Evolutionary conservation across 2,888 invertebrate genomes (phyloP).

Genomic region (Notodonta ziczac): DNA sequence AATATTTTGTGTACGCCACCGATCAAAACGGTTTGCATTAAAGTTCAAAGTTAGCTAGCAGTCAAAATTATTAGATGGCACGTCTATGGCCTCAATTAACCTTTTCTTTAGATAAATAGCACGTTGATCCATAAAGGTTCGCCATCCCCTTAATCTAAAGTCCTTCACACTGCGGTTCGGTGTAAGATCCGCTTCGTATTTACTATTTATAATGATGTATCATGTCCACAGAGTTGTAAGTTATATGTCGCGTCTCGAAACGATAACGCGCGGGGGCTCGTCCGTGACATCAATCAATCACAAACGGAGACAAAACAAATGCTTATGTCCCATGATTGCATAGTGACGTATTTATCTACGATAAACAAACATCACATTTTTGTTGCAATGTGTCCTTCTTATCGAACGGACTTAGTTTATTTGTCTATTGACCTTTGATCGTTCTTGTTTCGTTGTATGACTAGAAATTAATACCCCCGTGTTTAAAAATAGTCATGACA

Average conservation of each 20-base stretch:
- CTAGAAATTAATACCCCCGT: background rate
- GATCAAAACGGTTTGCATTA: too few relatives aligned
- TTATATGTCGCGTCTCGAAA: slow-evolving; percentile 27
- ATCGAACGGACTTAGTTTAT: slow-evolving; percentile 42
- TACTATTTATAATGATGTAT: slow-evolving; percentile 28
- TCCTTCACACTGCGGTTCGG: slow-evolving; percentile 26
- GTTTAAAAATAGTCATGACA: background rate
- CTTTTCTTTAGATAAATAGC: too few relatives aligned
- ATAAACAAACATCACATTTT: slow-evolving; percentile 34
- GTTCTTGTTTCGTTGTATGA: background rate
- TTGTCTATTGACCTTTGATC: slow-evolving; percentile 50
- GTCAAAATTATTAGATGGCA: too few relatives aligned
- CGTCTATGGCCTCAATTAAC: too few relatives aligned
- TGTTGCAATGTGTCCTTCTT: slow-evolving; percentile 40
- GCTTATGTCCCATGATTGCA: slow-evolving; percentile 66
- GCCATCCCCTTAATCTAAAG: slow-evolving; percentile 24
- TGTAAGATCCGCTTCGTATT: slow-evolving; percentile 58
- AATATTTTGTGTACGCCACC: too few relatives aligned
- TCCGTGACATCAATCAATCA: slow-evolving; percentile 79
- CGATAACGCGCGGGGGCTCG: slow-evolving; percentile 78
- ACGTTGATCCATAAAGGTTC: background rate
- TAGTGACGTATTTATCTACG: slow-evolving; percentile 59
- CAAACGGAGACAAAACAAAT: slow-evolving; percentile 69
- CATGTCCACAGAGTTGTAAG: too few relatives aligned
- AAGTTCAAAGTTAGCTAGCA: too few relatives aligned